phyloP scores from a whole-genome alignment of 2,797 vertebrate species.

The Pristis pectinata region DNA sequence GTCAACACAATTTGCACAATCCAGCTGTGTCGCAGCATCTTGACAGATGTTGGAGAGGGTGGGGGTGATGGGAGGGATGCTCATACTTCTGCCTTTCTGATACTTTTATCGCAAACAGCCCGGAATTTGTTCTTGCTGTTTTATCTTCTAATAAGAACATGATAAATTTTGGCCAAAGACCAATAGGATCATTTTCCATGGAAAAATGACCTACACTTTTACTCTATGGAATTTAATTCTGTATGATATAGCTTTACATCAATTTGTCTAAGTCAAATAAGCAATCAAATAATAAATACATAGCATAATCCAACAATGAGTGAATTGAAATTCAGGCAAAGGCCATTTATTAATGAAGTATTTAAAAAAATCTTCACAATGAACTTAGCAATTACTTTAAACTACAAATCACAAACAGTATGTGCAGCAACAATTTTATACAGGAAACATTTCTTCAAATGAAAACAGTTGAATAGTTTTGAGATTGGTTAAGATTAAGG shows the following conservation, averaged over 20 bases:
- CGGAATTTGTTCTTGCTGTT: background rate
- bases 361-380: background rate
- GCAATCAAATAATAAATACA: background rate
- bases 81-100: background rate
- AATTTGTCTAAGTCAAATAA: background rate
- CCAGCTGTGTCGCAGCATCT: no score
- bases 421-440: background rate
- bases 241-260: background rate
- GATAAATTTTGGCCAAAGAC: background rate
- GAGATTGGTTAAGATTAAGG: background rate
- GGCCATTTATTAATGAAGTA: background rate
- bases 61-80: no score
- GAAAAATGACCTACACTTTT: background rate
- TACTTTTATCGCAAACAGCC: background rate
- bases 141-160: background rate
- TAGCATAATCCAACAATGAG: background rate
- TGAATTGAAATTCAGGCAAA: background rate
- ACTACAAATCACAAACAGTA: background rate
- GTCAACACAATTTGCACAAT: no score
- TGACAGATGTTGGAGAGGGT: no score
- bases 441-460: background rate
- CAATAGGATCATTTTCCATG: background rate
- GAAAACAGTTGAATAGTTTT: background rate
- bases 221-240: background rate
- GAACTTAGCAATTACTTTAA: background rate